phyloP scores from a whole-genome alignment of 2,797 vertebrate species.

The Psittacula echo region DNA sequence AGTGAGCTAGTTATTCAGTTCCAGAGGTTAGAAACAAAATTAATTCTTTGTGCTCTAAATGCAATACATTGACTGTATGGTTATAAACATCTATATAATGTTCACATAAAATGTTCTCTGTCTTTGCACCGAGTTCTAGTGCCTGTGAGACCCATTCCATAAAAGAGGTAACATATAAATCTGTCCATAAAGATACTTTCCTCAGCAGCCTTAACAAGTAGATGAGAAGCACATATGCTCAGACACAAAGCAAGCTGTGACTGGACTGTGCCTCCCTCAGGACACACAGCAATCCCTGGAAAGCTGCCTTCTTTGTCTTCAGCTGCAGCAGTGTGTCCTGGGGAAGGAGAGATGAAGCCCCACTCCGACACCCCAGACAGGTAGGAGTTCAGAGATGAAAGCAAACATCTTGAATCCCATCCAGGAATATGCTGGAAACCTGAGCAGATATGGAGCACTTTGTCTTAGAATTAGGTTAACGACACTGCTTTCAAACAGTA shows the following conservation, averaged over 20 bases:
- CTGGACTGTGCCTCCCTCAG: background rate
- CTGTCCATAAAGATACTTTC: background rate
- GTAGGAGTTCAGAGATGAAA: background rate
- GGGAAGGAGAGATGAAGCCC: background rate
- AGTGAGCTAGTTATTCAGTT: background rate
- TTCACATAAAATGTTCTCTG: background rate
- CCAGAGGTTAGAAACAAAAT: background rate
- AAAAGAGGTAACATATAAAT: background rate
- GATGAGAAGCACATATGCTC: background rate
- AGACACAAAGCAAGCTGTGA: fast-evolving
- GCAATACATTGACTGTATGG: background rate
- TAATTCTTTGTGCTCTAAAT: background rate
- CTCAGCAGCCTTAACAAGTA: background rate
- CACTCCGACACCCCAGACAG: background rate
- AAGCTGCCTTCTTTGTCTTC: background rate
- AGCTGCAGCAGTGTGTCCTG: fast-evolving
- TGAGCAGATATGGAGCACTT: background rate
- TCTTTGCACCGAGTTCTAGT: background rate
- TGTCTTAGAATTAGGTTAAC: background rate
- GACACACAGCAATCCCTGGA: background rate
- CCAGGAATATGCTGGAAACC: background rate
- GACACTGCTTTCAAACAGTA: background rate
- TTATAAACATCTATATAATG: background rate
- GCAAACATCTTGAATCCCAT: background rate
- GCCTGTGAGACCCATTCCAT: background rate